These are phyloP conservation scores for Aleiodes sp. DNA, from an alignment of 1,140 invertebrate species.

Conservation along the genomic window DNA sequence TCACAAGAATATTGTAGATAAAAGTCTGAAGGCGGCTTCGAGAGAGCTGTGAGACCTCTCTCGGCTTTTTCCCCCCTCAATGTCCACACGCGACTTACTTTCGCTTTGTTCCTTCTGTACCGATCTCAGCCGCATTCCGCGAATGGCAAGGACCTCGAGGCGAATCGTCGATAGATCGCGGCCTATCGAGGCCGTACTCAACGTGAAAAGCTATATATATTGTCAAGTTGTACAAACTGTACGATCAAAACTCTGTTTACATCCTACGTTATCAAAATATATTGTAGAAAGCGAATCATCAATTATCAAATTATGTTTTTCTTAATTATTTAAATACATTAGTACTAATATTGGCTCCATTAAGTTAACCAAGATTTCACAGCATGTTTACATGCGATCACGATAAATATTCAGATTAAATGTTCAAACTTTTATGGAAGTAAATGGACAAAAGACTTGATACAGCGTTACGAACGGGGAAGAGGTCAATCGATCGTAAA, in stretches of 20 bases:
- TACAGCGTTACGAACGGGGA: neutral
- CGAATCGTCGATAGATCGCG: constrained; percentile 24
- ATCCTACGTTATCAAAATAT: no score
- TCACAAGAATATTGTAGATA: constrained; percentile 1
- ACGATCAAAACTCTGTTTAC: constrained; percentile 19
- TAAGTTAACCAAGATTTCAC: no score
- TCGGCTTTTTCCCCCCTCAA: neutral
- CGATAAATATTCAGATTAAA: no score
- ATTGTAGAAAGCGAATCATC: no score
- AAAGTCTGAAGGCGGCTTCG: constrained; percentile 19
- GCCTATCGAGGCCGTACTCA: neutral
- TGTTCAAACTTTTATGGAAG: neutral
- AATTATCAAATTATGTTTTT: no score
- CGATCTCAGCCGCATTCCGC: constrained; percentile 45
- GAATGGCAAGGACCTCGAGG: constrained; percentile 42
- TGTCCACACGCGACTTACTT: constrained; percentile 42
- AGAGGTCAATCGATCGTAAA: constrained; percentile 31
- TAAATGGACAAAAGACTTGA: constrained; percentile 6
- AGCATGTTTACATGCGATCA: no score
- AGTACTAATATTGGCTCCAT: no score
- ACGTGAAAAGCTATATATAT: neutral
- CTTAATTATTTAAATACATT: no score
- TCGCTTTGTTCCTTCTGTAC: constrained; percentile 47
- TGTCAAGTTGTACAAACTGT: constrained; percentile 32
- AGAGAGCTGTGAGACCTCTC: constrained; percentile 3